Percentiles rank a stretch among this genome's conserved stretches.
These are phyloP conservation scores for Aplocera efformata DNA, from an alignment of 2,888 invertebrate genomes.

Conservation along the genomic window DNA sequence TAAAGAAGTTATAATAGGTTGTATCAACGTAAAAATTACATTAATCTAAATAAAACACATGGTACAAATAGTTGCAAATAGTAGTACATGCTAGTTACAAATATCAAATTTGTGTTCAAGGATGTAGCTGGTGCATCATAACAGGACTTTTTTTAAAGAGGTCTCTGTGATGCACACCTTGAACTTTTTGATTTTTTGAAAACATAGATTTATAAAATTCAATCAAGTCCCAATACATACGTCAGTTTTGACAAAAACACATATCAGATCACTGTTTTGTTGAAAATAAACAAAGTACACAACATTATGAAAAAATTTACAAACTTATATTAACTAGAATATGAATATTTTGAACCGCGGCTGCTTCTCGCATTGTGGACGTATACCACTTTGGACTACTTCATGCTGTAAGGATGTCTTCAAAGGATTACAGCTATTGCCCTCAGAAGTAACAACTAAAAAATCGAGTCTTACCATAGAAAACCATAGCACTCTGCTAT, in stretches of 20 bases:
- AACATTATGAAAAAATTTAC: conserved; percentile 10
- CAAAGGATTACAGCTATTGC: conserved; percentile 18
- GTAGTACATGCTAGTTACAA: no score
- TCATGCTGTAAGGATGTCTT: conserved; percentile 36
- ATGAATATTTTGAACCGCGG: conserved; percentile 46
- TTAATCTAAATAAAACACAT: no score
- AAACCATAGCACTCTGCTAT: conserved; percentile 12
- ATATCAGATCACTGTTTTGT: background rate
- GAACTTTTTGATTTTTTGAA: no score
- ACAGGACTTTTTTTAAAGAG: no score
- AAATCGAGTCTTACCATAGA: background rate
- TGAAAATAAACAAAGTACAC: conserved; percentile 2
- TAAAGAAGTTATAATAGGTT: no score
- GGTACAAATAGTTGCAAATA: no score
- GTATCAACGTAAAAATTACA: no score
- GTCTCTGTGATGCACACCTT: no score
- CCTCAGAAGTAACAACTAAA: conserved; percentile 9
- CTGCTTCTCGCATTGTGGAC: conserved; percentile 33
- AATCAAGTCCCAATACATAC: no score
- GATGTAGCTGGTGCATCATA: no score
- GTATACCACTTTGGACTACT: conserved; percentile 34
- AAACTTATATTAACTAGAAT: conserved; percentile 4
- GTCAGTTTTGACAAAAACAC: conserved; percentile 2
- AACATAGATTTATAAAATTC: no score
- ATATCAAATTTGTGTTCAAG: no score